These are phyloP conservation scores for Bombus difficillimus DNA, from an alignment of 1,140 invertebrate species.

Conservation along the genomic window DNA sequence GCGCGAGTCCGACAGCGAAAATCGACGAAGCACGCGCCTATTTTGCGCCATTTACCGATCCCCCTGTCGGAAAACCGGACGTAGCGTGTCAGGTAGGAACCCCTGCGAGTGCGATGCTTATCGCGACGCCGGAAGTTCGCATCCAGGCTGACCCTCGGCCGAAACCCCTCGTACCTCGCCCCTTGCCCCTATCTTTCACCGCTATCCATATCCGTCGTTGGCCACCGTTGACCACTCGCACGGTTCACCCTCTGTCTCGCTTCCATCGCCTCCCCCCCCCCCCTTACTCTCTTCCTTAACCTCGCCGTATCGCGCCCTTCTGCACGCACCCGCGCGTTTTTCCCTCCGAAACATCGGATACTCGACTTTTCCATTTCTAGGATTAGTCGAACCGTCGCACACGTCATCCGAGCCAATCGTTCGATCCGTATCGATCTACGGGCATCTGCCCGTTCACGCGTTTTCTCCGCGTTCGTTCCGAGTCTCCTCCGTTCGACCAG, in stretches of 20 bases:
- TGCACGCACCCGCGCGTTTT: not conserved
- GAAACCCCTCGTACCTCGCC: not conserved
- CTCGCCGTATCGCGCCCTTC: not conserved
- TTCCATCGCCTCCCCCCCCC: not conserved
- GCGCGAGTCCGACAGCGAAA: not conserved
- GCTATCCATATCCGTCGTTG: too few species aligned
- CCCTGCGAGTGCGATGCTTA: slow-evolving; percentile 48
- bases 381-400: slow-evolving; percentile 6
- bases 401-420: too few species aligned
- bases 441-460: too few species aligned
- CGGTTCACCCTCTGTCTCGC: not conserved
- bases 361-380: slow-evolving; percentile 34
- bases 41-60: slow-evolving; percentile 14
- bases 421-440: too few species aligned
- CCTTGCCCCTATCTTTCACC: not conserved
- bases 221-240: too few species aligned
- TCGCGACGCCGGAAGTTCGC: slow-evolving; percentile 47
- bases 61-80: slow-evolving; percentile 28
- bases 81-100: slow-evolving; percentile 56
- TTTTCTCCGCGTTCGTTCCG: too few species aligned
- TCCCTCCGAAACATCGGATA: not conserved
- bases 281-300: not conserved
- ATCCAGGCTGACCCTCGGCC: not conserved
- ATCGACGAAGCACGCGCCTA: slow-evolving; percentile 11
- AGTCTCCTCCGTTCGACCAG: too few species aligned